These are phyloP conservation scores for Apantesis nais DNA, from an alignment of 2,888 invertebrate genomes.

Conservation along the genomic window DNA sequence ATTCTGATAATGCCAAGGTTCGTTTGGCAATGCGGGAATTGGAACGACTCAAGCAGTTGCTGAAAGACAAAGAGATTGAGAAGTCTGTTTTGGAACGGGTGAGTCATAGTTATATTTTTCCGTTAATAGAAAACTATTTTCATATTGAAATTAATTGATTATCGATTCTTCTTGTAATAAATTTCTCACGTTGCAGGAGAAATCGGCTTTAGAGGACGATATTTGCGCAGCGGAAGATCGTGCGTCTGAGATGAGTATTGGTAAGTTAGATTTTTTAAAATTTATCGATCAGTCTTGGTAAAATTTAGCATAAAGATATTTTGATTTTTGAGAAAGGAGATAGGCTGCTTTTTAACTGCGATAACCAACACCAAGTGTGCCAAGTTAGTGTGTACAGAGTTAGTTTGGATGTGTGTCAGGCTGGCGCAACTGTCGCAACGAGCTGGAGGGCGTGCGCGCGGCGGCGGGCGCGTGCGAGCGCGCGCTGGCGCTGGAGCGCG, in stretches of 20 bases:
- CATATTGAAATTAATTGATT: not conserved
- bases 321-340: no score
- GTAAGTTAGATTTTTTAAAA: constrained; percentile 44
- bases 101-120: constrained; percentile 10
- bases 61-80: constrained; percentile 76
- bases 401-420: constrained; percentile 53
- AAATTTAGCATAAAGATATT: no score
- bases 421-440: constrained; percentile 78
- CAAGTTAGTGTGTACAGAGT: no score
- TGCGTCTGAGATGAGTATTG: constrained; percentile 75
- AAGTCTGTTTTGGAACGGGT: constrained; percentile 74
- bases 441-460: constrained; percentile 66
- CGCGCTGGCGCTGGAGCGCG: constrained; percentile 65
- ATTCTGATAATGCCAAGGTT: constrained; percentile 85
- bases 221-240: constrained; percentile 75
- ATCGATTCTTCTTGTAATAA: not conserved
- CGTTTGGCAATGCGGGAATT: constrained; percentile 77
- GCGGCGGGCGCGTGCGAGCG: constrained; percentile 56
- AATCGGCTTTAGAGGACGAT: constrained; percentile 74
- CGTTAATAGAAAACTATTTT: no score
- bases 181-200: constrained; percentile 65
- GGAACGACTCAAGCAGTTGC: constrained; percentile 76
- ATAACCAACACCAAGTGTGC: no score
- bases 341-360: no score
- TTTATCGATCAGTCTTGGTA: no score